These are phyloP conservation scores for Phoxinus phoxinus DNA, from an alignment of 2,113 vertebrate genomes.

Conservation along the genomic window DNA sequence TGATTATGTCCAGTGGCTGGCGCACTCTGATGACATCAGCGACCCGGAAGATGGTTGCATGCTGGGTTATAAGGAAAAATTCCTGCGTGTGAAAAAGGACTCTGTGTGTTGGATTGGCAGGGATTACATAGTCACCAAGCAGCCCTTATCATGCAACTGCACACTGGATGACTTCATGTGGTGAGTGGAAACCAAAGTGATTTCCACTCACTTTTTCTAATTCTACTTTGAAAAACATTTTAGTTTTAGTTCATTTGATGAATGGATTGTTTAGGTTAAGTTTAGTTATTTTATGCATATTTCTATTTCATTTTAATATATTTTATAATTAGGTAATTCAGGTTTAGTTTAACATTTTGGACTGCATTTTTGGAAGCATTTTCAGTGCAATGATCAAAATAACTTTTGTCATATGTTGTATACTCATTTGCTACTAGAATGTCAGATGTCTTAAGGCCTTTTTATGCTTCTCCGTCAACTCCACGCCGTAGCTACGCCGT, in stretches of 20 bases:
- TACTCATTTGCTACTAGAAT: too few relatives aligned
- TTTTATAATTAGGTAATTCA: neutral
- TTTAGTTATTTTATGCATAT: neutral
- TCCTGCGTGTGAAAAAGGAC: conserved; percentile 85
- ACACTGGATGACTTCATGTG: conserved; percentile 90
- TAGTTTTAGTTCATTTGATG: neutral
- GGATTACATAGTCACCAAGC: conserved; percentile 80
- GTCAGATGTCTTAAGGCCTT: too few relatives aligned
- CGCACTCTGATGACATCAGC: conserved; percentile 84
- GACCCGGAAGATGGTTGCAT: conserved; percentile 86
- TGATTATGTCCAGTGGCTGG: conserved; percentile 90
- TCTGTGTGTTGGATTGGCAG: conserved; percentile 90
- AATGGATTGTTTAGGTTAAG: neutral
- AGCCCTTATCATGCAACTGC: conserved; percentile 83
- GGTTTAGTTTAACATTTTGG: neutral
- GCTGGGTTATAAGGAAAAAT: conserved; percentile 89
- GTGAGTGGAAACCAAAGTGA: conserved; percentile 69
- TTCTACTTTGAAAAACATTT: neutral
- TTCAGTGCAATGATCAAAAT: neutral
- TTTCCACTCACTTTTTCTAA: too few relatives aligned
- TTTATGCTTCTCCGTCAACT: too few relatives aligned
- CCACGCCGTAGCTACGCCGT: too few relatives aligned
- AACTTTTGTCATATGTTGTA: too few relatives aligned
- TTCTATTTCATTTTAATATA: neutral
- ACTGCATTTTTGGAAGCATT: neutral